phyloP scores from a whole-genome alignment of 2,113 vertebrate genomes.

The Tetrax tetrax region DNA sequence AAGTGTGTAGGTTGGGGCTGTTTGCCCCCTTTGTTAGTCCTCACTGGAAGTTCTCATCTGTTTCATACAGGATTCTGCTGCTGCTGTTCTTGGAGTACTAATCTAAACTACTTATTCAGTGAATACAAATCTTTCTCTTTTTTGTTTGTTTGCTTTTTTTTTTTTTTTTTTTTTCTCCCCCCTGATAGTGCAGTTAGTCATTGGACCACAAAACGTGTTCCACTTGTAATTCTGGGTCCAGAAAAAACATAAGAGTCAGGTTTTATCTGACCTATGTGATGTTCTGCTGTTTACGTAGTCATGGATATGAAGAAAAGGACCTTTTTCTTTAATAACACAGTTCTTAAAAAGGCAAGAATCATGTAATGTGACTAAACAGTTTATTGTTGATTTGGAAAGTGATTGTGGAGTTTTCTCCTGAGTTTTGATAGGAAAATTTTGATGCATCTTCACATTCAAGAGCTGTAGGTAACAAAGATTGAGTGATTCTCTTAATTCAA shows the following conservation, averaged over 20 bases:
- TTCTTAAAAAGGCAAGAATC: neutral
- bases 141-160: too few relatives aligned
- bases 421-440: neutral
- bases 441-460: rapidly evolving
- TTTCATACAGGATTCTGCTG: neutral
- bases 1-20: neutral
- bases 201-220: neutral
- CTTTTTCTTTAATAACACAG: neutral
- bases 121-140: neutral
- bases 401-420: neutral
- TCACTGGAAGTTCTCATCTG: neutral
- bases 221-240: neutral
- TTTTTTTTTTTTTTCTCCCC: too few relatives aligned
- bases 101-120: neutral
- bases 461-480: neutral
- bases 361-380: neutral
- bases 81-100: neutral
- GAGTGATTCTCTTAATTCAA: neutral
- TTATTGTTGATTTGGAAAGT: neutral
- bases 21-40: neutral
- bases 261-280: neutral
- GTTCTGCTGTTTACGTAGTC: neutral
- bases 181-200: neutral
- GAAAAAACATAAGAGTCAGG: neutral
- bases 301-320: neutral